phyloP scores from a whole-genome alignment of 1,140 invertebrate genomes.

The Drosophila biarmipes region DNA sequence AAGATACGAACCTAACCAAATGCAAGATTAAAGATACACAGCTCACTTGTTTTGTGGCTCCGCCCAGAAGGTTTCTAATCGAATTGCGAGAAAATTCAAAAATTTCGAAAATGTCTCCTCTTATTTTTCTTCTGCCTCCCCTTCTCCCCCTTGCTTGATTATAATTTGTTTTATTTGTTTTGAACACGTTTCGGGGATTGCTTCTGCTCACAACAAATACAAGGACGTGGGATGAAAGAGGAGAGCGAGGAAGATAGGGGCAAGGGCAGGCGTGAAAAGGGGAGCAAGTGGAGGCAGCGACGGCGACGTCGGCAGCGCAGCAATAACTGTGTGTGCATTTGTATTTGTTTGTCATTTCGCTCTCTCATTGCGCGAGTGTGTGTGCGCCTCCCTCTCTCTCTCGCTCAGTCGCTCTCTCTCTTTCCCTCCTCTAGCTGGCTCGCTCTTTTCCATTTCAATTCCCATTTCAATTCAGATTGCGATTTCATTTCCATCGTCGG shows the following conservation, averaged over 20 bases:
- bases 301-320: slow-evolving; percentile 26
- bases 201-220: slow-evolving; percentile 55
- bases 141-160: slow-evolving; percentile 21
- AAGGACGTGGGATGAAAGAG: slow-evolving; percentile 42
- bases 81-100: slow-evolving; percentile 24
- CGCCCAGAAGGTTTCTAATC: slow-evolving; percentile 10
- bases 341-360: slow-evolving; percentile 65
- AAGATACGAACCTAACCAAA: not conserved
- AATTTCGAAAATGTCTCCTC: slow-evolving; percentile 33
- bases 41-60: not conserved
- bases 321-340: slow-evolving; percentile 17
- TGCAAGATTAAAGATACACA: not conserved
- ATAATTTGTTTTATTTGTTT: slow-evolving; percentile 56
- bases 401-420: slow-evolving; percentile 22
- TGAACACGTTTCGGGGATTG: slow-evolving; percentile 61
- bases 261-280: slow-evolving; percentile 25
- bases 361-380: slow-evolving; percentile 47
- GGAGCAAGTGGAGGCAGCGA: slow-evolving; percentile 7
- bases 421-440: slow-evolving; percentile 5
- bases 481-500: slow-evolving; percentile 60
- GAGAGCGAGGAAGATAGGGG: slow-evolving; percentile 21
- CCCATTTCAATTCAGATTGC: slow-evolving; percentile 65
- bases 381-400: slow-evolving; percentile 10
- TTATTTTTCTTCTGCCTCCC: slow-evolving; percentile 10
- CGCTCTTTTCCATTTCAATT: slow-evolving; percentile 64